These are phyloP conservation scores for Macaria notata DNA, from an alignment of 2,888 invertebrate genomes.

Conservation along the genomic window DNA sequence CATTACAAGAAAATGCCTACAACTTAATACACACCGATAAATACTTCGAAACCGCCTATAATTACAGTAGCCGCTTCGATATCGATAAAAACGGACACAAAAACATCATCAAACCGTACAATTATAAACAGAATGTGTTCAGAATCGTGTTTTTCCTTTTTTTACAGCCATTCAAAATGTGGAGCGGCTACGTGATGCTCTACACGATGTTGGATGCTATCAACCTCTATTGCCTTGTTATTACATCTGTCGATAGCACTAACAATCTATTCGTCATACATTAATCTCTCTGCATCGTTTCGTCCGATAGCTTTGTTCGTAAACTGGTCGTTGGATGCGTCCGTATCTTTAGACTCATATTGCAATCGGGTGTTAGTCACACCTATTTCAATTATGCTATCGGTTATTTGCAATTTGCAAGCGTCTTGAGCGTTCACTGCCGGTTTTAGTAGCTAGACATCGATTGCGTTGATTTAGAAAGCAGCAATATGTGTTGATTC, in stretches of 20 bases:
- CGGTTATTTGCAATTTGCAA: not conserved
- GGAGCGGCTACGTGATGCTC: constrained; percentile 28
- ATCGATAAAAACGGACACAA: constrained; percentile 20
- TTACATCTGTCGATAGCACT: constrained; percentile 10
- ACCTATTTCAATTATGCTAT: constrained; percentile 14
- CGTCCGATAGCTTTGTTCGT: constrained; percentile 4
- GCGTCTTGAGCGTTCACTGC: constrained; percentile 13
- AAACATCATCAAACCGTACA: constrained; percentile 27
- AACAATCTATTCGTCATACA: constrained; percentile 13
- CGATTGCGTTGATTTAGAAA: not conserved
- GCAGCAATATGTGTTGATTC: constrained; percentile 11
- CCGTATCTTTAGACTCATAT: constrained; percentile 20
- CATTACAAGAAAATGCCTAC: not conserved
- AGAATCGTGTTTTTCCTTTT: constrained; percentile 20
- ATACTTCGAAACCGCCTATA: constrained; percentile 13
- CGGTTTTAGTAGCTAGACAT: not conserved
- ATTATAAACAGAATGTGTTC: constrained; percentile 26
- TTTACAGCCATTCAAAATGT: constrained; percentile 30
- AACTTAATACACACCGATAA: constrained; percentile 8
- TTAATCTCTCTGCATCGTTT: constrained; percentile 3
- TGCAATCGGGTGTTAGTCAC: constrained; percentile 24
- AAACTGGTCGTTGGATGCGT: constrained; percentile 22
- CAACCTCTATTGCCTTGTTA: constrained; percentile 25
- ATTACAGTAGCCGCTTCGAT: constrained; percentile 15
- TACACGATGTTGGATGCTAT: constrained; percentile 20